Percentiles rank a stretch among this genome's conserved stretches.
Conservation (phyloP, 2,888 invertebrate species). For the Pollenia labialis region DNA sequence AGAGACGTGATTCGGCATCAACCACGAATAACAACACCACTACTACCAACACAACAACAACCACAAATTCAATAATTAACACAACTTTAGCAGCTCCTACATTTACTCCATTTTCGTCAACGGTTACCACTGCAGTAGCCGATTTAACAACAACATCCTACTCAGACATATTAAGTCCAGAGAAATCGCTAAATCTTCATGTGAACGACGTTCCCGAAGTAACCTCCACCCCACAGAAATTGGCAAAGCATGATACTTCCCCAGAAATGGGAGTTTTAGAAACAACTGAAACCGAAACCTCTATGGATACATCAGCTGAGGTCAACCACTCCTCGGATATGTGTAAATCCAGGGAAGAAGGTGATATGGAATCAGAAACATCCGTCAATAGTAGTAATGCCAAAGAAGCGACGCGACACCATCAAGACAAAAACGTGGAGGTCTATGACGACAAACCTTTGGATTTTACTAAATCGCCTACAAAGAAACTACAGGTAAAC, state of each 20-base stretch:
- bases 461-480: slow-evolving; percentile 73
- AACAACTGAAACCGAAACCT: slow-evolving; percentile 78
- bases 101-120: slow-evolving; percentile 57
- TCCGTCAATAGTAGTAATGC: slow-evolving; percentile 49
- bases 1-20: slow-evolving; percentile 81
- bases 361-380: slow-evolving; percentile 47
- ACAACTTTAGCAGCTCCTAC: slow-evolving; percentile 50
- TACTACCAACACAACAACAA: slow-evolving; percentile 44
- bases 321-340: slow-evolving; percentile 67
- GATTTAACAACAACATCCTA: slow-evolving; percentile 40
- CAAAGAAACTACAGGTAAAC: slow-evolving; percentile 54
- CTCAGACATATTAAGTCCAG: slow-evolving; percentile 54
- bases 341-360: slow-evolving; percentile 52
- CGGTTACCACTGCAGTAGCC: slow-evolving; percentile 59
- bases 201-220: slow-evolving; percentile 39
- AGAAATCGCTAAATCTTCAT: slow-evolving; percentile 34
- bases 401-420: slow-evolving; percentile 34
- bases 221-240: slow-evolving; percentile 44
- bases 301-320: slow-evolving; percentile 76
- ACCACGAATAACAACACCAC: slow-evolving; percentile 46
- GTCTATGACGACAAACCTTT: slow-evolving; percentile 71
- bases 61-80: slow-evolving; percentile 33
- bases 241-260: slow-evolving; percentile 5
- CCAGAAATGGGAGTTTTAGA: slow-evolving; percentile 75
- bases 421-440: slow-evolving; percentile 28